A percentile compares a stretch with the other conserved stretches of the same genome.
These are phyloP conservation scores for Sinocyclocheilus anshuiensis DNA, from an alignment of 2,113 vertebrate species.

Conservation along the genomic window DNA sequence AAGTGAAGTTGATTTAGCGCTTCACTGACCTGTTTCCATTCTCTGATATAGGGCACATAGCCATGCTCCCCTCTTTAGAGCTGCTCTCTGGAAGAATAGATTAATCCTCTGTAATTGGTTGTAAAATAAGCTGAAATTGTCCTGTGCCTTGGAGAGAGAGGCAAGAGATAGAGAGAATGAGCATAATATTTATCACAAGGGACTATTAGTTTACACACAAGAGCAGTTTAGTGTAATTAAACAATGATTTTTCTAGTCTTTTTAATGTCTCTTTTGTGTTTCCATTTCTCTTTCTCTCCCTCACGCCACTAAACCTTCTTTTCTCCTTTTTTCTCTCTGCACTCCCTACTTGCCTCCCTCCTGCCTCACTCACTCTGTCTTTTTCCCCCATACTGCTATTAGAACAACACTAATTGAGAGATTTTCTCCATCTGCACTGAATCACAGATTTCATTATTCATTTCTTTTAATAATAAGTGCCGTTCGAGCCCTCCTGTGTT, in stretches of 20 bases:
- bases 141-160: conserved; percentile 47
- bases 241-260: conserved; percentile 44
- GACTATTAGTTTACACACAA: conserved; percentile 53
- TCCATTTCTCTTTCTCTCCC: conserved; percentile 4
- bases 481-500: neutral
- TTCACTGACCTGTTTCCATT: conserved; percentile 14
- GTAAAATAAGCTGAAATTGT: conserved; percentile 57
- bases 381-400: conserved; percentile 1
- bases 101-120: conserved; percentile 58
- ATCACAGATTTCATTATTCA: conserved; percentile 31
- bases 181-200: conserved; percentile 51
- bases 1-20: conserved; percentile 3
- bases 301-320: conserved; percentile 35
- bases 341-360: neutral
- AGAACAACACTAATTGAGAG: conserved; percentile 35
- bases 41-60: conserved; percentile 34
- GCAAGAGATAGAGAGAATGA: conserved; percentile 42
- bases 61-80: conserved; percentile 47
- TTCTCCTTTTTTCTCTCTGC: conserved; percentile 35
- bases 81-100: conserved; percentile 36
- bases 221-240: conserved; percentile 53
- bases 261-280: conserved; percentile 24
- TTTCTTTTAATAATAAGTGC: conserved; percentile 18
- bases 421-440: conserved; percentile 31
- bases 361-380: neutral